phyloP scores from a whole-genome alignment of 2,113 vertebrate species.

The Apteryx mantelli region DNA sequence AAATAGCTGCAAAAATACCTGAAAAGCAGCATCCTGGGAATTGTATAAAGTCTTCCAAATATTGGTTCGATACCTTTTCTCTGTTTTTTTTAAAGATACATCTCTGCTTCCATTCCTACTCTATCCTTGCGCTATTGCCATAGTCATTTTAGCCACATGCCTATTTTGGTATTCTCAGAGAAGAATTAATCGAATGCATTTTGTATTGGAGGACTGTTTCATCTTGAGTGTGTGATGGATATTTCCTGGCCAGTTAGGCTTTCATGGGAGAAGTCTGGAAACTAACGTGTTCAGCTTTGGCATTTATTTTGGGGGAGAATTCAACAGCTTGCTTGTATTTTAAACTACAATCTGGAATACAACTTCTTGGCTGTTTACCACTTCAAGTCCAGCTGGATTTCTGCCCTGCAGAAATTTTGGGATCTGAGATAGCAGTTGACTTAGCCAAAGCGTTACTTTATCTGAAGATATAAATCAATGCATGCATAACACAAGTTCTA shows the following conservation, averaged over 20 bases:
- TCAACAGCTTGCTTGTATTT: neutral
- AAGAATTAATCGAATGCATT: neutral
- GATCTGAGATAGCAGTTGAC: fast-evolving
- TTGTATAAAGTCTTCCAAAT: fast-evolving
- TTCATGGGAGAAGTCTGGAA: neutral
- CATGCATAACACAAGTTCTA: fast-evolving
- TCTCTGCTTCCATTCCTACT: neutral
- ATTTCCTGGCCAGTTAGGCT: neutral
- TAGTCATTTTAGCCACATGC: neutral
- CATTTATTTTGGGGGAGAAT: neutral
- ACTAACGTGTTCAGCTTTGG: neutral
- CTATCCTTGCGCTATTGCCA: fast-evolving
- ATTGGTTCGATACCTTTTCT: neutral
- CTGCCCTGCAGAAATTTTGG: neutral
- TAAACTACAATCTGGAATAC: neutral
- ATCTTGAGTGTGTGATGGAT: neutral
- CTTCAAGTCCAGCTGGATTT: neutral
- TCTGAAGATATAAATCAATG: neutral
- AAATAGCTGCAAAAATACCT: neutral
- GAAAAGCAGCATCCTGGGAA: neutral
- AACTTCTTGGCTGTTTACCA: neutral
- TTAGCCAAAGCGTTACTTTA: neutral
- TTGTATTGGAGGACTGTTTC: neutral
- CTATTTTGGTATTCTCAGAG: neutral
- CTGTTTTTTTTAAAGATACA: neutral